Conservation (phyloP, 2,797 vertebrate genomes). For the Arrhamphus sclerolepis region DNA sequence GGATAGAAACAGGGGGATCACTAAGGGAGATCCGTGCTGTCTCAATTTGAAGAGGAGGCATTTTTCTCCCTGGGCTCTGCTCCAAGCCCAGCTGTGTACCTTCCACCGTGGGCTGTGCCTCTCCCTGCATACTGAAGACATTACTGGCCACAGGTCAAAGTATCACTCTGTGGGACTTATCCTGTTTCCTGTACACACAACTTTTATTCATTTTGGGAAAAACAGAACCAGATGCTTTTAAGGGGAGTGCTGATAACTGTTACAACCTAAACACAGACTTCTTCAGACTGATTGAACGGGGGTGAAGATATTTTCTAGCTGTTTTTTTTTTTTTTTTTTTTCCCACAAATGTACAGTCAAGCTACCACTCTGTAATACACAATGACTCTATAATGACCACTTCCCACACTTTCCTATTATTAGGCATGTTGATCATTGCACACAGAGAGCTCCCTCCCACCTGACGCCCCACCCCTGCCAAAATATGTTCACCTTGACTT, state of each 20-base stretch:
- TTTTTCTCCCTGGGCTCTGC: conserved; percentile 66
- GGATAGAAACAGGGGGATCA: conserved; percentile 51
- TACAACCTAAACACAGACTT: conserved; percentile 4
- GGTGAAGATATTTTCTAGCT: conserved; percentile 7
- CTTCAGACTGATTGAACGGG: conserved; percentile 1
- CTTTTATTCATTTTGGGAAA: conserved; percentile 52
- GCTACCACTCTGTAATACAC: conserved; percentile 21
- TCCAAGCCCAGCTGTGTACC: conserved; percentile 78
- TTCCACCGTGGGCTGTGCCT: conserved; percentile 69
- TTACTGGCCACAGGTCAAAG: conserved; percentile 73
- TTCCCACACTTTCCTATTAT: conserved; percentile 59
- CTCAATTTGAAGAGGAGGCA: conserved; percentile 67
- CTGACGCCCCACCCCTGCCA: not conserved
- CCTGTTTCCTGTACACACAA: conserved; percentile 39
- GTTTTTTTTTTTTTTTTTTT: conserved; percentile 41
- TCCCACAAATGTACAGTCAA: conserved; percentile 15
- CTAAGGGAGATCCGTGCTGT: conserved; percentile 68
- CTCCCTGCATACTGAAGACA: conserved; percentile 79
- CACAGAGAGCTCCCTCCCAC: conserved; percentile 42
- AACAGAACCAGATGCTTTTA: conserved; percentile 56
- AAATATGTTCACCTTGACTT: conserved; percentile 56
- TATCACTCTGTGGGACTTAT: conserved; percentile 58
- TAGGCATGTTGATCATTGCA: conserved; percentile 74
- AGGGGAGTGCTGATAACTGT: conserved; percentile 12
- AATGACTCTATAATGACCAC: conserved; percentile 33